Base-by-base conservation (phyloP, 2,113 vertebrate species). In the Psilopsiagon aymara region DNA sequence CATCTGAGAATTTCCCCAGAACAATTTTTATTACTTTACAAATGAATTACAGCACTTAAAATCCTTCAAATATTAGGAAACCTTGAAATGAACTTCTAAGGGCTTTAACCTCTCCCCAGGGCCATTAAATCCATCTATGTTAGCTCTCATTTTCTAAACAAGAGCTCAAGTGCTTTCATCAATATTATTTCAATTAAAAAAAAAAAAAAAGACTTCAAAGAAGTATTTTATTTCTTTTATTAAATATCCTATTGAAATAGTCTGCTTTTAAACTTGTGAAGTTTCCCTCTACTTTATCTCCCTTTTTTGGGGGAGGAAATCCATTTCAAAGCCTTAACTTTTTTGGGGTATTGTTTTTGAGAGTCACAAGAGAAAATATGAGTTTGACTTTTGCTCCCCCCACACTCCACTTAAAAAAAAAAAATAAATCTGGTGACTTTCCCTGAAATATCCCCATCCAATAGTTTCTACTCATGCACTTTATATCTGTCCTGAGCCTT, bases 41-140 rank as follows among this genome's bases (percentile, higher is more conserved):
- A 89, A 89, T 86, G 94, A 92, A 84, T 95, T 78, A 51, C 62
- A 75, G 51, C 68, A 84, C 59, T 92, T 84, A 91, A 93, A 94
- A 84, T 44, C 35, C 47, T 74, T 86, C 55, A 84, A 57, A 67
- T 95, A 75, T 79, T 82, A 64, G 74, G 77, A 92, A 89, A 84
- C 83, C 60, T 71, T 47, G 69, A 94, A 89, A 71, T 84, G 64
- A 91, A 95, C 73, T 94, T 94, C 75, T 91, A 92, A 68, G 74
- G 94, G 86, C 86, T 94, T 94, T 92, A 92, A 78, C 55, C 23
- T 78, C 60, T 97, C 89, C 83, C 81, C 16, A 89, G 86, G 52
- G 86, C 24, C 27, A 68, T 84, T 84, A 95, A 90, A 95, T 89
- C 83, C 89, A 84, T 92, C 82, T 79, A 6, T 73, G 29, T 78